phyloP scores from a whole-genome alignment of 2,113 vertebrate genomes.

The Pedetes capensis region DNA sequence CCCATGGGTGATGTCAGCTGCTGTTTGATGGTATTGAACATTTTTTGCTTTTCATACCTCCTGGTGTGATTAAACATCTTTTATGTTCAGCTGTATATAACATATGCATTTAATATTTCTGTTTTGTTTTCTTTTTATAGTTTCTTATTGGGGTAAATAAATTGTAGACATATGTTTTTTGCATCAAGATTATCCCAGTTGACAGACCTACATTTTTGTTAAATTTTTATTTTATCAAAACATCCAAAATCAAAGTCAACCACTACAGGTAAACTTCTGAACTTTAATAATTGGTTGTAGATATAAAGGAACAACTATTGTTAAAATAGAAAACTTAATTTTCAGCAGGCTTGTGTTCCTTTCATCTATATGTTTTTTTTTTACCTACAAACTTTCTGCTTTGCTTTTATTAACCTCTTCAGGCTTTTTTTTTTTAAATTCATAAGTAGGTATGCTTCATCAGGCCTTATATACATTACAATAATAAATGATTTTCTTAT shows the following conservation, averaged over 20 bases:
- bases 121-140: background rate
- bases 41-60: background rate
- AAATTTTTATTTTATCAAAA: background rate
- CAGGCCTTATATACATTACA: background rate
- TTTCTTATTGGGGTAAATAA: slow-evolving; percentile 13
- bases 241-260: background rate
- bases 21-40: background rate
- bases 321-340: background rate
- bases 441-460: background rate
- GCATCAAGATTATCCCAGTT: background rate
- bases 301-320: background rate
- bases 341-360: background rate
- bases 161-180: background rate
- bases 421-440: slow-evolving; percentile 12
- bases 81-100: background rate
- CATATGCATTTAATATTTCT: background rate
- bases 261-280: background rate
- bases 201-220: background rate
- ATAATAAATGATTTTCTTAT: background rate
- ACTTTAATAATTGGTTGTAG: slow-evolving; percentile 2
- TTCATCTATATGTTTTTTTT: slow-evolving; percentile 11
- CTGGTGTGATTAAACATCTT: background rate
- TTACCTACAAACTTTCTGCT: background rate
- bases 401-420: background rate
- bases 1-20: background rate